phyloP scores from a whole-genome alignment of 1,140 invertebrate genomes.

The Coelopa frigida region DNA sequence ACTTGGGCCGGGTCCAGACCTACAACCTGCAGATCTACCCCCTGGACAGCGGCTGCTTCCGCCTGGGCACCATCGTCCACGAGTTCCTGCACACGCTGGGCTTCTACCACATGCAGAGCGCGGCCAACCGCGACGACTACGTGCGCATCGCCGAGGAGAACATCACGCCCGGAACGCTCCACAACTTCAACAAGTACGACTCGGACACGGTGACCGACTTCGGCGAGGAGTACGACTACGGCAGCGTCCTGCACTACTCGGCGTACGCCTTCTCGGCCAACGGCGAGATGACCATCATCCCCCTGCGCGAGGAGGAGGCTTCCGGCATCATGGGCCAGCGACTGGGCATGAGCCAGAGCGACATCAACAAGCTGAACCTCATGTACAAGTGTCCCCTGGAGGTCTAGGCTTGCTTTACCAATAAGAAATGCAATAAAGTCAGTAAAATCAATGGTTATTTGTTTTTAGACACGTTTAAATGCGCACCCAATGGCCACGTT shows the following conservation, averaged over 20 bases:
- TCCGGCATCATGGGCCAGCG: constrained; percentile 50
- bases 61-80: constrained; percentile 55
- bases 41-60: constrained; percentile 48
- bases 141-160: constrained; percentile 52
- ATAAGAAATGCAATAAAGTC: constrained; percentile 16
- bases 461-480: too few species aligned
- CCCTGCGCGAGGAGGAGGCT: constrained; percentile 31
- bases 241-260: constrained; percentile 73
- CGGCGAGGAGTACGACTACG: constrained; percentile 54
- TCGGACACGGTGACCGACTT: constrained; percentile 46
- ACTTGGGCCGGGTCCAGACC: constrained; percentile 46
- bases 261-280: constrained; percentile 63
- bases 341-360: constrained; percentile 54
- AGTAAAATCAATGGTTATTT: too few species aligned
- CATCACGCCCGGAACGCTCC: constrained; percentile 46
- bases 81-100: constrained; percentile 59
- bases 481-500: too few species aligned
- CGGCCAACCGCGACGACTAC: constrained; percentile 53
- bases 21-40: constrained; percentile 47
- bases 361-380: constrained; percentile 54
- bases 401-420: background rate
- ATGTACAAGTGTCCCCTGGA: constrained; percentile 51
- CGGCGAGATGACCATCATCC: constrained; percentile 58
- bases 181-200: constrained; percentile 52
- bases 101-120: constrained; percentile 55